Evolutionary conservation across 2,113 vertebrate genomes (phyloP), one percentile per base, ranked within the genome.

Genomic region (Embiotoca jacksoni): DNA sequence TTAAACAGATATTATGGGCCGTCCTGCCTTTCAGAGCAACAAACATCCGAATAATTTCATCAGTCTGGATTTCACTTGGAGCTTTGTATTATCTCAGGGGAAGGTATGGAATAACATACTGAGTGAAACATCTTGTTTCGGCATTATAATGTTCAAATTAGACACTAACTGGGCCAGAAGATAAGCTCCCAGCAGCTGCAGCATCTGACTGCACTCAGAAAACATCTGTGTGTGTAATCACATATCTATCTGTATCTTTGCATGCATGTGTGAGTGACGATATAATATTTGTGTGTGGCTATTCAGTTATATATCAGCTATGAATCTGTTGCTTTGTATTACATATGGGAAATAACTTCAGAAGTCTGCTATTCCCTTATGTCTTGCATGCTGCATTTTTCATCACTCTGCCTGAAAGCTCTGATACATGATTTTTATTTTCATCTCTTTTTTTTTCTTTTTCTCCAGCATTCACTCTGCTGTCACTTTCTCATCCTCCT

Each of bases 261-360:
- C 1, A 5, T 41, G 46, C 55, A 39, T 53, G 15, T 71, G 11
- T 16, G 30, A 49, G 54, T 55, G 6, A 23, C 23, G 23, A 23
- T 23, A 23, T 23, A 23, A 23, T 23, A 23, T 23, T 23, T 23
- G 23, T 23, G 23, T 23, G 23, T 23, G 23, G 23, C 23, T 36
- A 15, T 4, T 46, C 35, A 23, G 58, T 36, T 35, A 16, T 35
- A 10, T 44, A 15, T 57, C 41, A 44, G 41, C 41, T 13, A 11
- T 44, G 41, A 13, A 37, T 8, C 6, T 16, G 30, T 35, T 80
- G n/a, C 36, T 61, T 41, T 49, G 39, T 3, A 2, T 76, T 68
- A 16, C 59, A 47, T 72, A 58, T 46, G 62, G 62, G 52, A 64
- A 69, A 60, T 54, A 16, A 58, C 54, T 69, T 55, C 46, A 59